Percentiles rank a stretch among this genome's conserved stretches.
Conservation (phyloP, 2,888 invertebrate species). For the Tipula lateralis region DNA sequence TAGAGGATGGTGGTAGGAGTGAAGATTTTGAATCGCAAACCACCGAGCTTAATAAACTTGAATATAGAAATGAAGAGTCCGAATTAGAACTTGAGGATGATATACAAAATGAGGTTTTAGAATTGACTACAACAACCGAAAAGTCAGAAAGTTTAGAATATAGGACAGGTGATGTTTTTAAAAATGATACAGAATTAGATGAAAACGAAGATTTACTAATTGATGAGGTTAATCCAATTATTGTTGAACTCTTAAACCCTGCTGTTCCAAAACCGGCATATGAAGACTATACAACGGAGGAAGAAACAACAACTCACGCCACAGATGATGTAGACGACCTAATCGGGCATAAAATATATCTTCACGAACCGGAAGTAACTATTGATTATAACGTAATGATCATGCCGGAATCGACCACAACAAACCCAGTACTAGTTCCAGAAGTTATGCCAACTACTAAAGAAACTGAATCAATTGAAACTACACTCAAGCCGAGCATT, state of each 20-base stretch:
- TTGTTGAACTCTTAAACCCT: neutral
- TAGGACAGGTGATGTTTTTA: neutral
- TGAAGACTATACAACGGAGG: neutral
- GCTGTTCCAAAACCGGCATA: neutral
- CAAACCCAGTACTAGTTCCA: neutral
- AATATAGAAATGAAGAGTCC: neutral
- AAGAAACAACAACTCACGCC: neutral
- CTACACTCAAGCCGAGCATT: neutral
- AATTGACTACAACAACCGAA: neutral
- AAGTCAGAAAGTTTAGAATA: neutral
- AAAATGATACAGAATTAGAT: neutral
- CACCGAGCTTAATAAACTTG: neutral
- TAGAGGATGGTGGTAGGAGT: neutral
- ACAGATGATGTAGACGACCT: neutral
- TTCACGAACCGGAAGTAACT: neutral
- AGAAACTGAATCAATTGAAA: neutral
- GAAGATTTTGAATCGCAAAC: neutral
- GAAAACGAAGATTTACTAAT: neutral
- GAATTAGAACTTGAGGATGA: neutral
- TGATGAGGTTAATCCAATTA: neutral
- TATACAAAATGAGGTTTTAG: neutral
- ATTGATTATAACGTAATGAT: neutral
- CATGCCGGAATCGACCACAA: neutral
- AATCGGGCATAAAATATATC: neutral
- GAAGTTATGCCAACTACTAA: neutral